Conservation (phyloP, 2,113 vertebrate species). For the Tapirus terrestris region DNA sequence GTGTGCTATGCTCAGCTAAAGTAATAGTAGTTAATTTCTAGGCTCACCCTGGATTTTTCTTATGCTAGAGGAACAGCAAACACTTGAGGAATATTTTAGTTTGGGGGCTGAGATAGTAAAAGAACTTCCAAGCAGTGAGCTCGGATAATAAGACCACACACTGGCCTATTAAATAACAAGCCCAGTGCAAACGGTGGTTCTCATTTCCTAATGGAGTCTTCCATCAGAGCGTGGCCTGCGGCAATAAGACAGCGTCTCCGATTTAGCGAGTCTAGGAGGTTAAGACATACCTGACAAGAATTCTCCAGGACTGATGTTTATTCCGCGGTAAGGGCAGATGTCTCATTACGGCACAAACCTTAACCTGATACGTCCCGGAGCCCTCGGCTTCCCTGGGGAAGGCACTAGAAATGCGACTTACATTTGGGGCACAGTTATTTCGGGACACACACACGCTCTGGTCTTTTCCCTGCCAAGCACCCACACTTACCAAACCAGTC, state of each 20-base stretch:
- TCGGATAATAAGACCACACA: too few relatives aligned
- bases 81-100: background rate
- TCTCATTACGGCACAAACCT: background rate
- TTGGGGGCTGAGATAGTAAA: background rate
- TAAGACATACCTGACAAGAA: background rate
- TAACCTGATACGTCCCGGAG: background rate
- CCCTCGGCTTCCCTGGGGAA: background rate
- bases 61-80: background rate
- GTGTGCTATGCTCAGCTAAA: background rate
- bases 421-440: background rate
- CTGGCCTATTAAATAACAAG: background rate
- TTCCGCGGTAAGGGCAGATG: background rate
- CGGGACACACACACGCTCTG: accelerated
- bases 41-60: background rate
- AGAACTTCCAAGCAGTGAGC: background rate
- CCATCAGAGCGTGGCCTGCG: background rate
- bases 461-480: background rate
- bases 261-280: background rate
- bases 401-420: background rate
- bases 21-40: background rate
- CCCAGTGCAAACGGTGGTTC: background rate
- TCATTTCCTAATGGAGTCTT: background rate
- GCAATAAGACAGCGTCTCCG: background rate
- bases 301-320: background rate
- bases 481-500: slow-evolving; percentile 86